Evolutionary conservation across 1,140 invertebrate genomes (phyloP), one percentile per base, ranked within the genome.

Genomic region (Trachymyrmex cornetzi): DNA sequence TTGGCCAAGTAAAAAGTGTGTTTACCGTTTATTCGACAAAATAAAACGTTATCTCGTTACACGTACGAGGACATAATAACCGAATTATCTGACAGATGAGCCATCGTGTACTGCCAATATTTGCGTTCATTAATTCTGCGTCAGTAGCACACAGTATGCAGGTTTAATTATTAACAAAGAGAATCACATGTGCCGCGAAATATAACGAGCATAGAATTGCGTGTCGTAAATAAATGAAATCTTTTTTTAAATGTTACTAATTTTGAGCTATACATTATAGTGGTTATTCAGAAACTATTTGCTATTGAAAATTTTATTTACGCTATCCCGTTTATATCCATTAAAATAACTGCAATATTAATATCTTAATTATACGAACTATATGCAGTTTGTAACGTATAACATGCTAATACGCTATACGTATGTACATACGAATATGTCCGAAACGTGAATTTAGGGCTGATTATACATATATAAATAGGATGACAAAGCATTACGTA

Each of bases 121-220:
- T 84, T 84, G 69, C 69, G 69, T 34, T 27, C 80, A 74, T 84
- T 84, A 50, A 84, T 84, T 71, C 38, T 71, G 55, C 80, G 80
- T 22, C 53, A 7, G 24, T 44, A 3, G 38, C 38, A 19, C 55
- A 48, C 59, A 75, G 38, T 50, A 61, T n/a, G 24, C 55, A 48
- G 55, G 38, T 75, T 74, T 59, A 44, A 34, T 84, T 74, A 61
- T 74, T 74, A 63, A 84, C 69, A 84, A 84, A 84, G 38, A 19
- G 80, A 74, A 75, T 30, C 34, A 27, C 38, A 38, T 22, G 48
- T 19, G 19, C 19, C 57, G n/a, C 4, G 27, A 75, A 48, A 75
- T 63, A 14, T 74, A 84, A 50, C 44, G 55, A 63, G 69, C 57
- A 3, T 14, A 12, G 24, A 55, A 75, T 69, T 69, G 66, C 22